Percentiles rank a stretch among this genome's conserved stretches.
Conservation (phyloP, 1,140 invertebrate species). For the Lasaia peninsularis region DNA sequence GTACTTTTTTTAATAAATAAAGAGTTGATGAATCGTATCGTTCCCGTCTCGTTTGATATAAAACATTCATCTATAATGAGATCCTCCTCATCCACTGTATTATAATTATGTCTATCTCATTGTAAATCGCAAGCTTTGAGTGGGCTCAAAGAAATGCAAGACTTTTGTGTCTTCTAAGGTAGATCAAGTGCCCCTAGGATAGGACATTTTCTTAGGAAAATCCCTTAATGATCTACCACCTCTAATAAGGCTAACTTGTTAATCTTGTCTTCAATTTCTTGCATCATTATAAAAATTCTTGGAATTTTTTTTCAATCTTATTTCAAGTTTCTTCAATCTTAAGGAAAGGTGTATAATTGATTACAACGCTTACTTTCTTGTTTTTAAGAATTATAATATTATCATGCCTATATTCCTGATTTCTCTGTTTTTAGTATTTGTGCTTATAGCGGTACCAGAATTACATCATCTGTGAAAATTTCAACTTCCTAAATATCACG, state of each 20-base stretch:
- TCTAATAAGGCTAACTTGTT: neutral
- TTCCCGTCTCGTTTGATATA: neutral
- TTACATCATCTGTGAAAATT: no score
- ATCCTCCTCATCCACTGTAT: neutral
- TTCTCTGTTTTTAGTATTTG: no score
- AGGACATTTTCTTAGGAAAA: neutral
- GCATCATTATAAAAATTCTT: neutral
- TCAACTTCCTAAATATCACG: no score
- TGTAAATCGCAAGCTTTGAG: slow-evolving; percentile 1
- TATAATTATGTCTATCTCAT: slow-evolving; percentile 8
- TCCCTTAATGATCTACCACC: neutral
- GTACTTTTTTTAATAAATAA: no score
- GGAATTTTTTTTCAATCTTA: neutral
- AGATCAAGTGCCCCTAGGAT: neutral
- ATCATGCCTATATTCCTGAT: no score
- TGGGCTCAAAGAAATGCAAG: slow-evolving; percentile 5
- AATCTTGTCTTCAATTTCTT: neutral
- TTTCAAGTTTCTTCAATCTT: neutral
- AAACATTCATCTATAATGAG: slow-evolving; percentile 4
- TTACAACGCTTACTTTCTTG: no score
- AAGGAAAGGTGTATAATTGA: no score
- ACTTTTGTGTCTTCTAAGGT: slow-evolving; percentile 8
- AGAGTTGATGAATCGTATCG: neutral
- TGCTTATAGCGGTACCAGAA: no score
- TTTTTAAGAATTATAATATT: no score